Evolutionary conservation across 2,797 vertebrate genomes (phyloP), one percentile per base, ranked within the genome.

Genomic region (Acanthopagrus latus): DNA sequence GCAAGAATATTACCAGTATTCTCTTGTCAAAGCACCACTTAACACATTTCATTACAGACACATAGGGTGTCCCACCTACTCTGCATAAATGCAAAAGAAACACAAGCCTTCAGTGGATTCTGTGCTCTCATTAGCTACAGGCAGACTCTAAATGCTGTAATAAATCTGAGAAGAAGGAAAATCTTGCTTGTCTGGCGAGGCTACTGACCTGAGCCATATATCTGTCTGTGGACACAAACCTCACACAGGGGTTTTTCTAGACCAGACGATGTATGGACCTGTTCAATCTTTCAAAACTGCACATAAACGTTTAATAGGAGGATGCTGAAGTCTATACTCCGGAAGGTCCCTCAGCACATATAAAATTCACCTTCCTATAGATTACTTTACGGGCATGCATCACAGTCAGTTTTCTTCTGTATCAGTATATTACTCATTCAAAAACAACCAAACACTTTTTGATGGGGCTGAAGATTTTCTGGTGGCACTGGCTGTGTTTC

Each of bases 281-380:
- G 38, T 48, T 74, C 29, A 70, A 66, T 63, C 21, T 66, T 76
- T 86, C 12, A 83, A 64, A 63, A 38, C 74, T 38, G n/a, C 29
- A 55, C 29, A 55, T 85, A 9, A 86, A 82, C 76, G 23, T 84
- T 80, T 82, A 60, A 83, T 62, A 38, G 8, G 25, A 55, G 14
- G 23, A 54, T 29, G 64, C 67, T 74, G 4, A 55, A n/a, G 27
- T 71, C 60, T 69, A n/a, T 48, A 74, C 23, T 29, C 25, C 23
- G 25, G 74, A 52, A 71, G 52, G 21, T 71, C 57, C 54, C 64
- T 29, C 4, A 6, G 44, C 41, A 55, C 69, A 77, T 55, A 47
- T 43, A 56, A 62, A 75, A 82, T 63, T 64, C 50, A 21, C 21
- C 29, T 64, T 74, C 51, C 29, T 38, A 46, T 67, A 48, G 64